These are phyloP conservation scores for Sinocyclocheilus grahami DNA, from an alignment of 2,113 vertebrate genomes.

Conservation along the genomic window DNA sequence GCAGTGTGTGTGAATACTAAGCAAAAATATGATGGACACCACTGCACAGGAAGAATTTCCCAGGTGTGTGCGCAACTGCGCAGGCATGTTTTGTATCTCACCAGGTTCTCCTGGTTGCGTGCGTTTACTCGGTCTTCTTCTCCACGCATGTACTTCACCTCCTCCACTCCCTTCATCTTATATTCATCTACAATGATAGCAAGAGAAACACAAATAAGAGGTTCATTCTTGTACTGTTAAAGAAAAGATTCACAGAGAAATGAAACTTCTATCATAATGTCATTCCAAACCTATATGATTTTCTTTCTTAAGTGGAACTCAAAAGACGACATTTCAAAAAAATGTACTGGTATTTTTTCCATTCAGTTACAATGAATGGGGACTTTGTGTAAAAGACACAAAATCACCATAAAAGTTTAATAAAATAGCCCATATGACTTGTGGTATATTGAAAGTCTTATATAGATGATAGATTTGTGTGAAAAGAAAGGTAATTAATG, in stretches of 20 bases:
- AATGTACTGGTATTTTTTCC: not conserved
- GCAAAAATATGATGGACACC: conserved; percentile 1
- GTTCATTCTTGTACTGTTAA: not conserved
- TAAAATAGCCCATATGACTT: not conserved
- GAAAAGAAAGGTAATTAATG: not conserved
- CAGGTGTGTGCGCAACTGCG: conserved; percentile 7
- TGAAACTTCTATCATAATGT: not conserved
- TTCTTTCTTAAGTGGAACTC: not conserved
- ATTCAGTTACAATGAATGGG: not conserved
- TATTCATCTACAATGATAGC: conserved; percentile 84
- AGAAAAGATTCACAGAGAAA: not conserved
- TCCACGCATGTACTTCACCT: conserved; percentile 85
- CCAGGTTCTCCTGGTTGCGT: conserved; percentile 81
- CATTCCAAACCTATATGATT: not conserved
- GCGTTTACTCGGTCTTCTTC: conserved; percentile 77
- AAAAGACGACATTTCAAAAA: not conserved
- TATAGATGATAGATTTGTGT: not conserved
- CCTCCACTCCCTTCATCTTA: conserved; percentile 96
- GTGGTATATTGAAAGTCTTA: not conserved
- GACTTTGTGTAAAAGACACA: too few relatives aligned
- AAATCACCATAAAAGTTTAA: not conserved
- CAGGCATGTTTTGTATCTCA: conserved; percentile 64
- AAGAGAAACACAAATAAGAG: conserved; percentile 43
- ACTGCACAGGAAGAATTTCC: not conserved
- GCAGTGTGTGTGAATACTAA: not conserved